These are phyloP conservation scores for Tetragonula clypearis DNA, from an alignment of 1,140 invertebrate genomes.

Conservation along the genomic window DNA sequence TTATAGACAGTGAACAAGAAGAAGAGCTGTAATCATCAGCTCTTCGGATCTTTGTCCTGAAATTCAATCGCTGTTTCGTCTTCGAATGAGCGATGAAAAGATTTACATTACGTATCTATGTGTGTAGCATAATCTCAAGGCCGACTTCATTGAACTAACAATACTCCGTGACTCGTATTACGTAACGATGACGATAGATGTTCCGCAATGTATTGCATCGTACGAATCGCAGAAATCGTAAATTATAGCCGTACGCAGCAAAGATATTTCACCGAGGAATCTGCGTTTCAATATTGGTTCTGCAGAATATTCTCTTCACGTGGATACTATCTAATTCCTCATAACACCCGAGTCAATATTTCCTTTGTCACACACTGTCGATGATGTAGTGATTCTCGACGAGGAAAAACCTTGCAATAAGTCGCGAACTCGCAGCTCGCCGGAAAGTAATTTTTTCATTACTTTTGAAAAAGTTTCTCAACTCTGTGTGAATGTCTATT, in stretches of 20 bases:
- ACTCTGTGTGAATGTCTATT: too few species aligned
- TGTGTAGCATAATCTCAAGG: slow-evolving; percentile 11
- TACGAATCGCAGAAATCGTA: too few species aligned
- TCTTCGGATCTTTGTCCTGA: not conserved
- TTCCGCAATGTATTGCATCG: not conserved
- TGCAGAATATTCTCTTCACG: not conserved
- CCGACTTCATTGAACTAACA: not conserved
- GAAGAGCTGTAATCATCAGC: not conserved
- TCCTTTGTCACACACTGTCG: not conserved
- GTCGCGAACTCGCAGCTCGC: not conserved
- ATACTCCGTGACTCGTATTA: not conserved
- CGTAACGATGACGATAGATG: not conserved
- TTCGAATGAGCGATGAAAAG: slow-evolving; percentile 10
- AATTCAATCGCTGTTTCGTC: slow-evolving; percentile 10
- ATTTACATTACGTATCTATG: not conserved
- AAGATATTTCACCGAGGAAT: not conserved
- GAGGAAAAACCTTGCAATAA: not conserved
- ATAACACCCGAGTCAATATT: not conserved
- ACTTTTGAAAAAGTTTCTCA: not conserved
- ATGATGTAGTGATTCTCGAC: not conserved
- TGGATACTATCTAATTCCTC: not conserved
- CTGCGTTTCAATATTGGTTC: not conserved
- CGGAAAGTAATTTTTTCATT: not conserved
- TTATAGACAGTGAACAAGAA: too few species aligned
- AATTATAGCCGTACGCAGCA: not conserved